These are phyloP conservation scores for Laticauda colubrina DNA, from an alignment of 2,113 vertebrate species.

Conservation along the genomic window DNA sequence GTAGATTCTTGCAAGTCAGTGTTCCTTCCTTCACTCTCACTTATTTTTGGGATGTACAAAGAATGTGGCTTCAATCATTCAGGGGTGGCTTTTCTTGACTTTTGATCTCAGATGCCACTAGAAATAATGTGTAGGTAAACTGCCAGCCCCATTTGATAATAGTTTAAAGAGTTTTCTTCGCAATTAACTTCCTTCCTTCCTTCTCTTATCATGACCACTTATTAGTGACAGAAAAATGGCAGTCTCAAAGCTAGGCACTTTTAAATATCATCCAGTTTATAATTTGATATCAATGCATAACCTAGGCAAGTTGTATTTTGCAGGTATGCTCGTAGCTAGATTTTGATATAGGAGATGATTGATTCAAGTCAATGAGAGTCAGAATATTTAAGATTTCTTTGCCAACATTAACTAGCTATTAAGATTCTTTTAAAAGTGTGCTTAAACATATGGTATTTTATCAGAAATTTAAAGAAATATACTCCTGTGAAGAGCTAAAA, in stretches of 20 bases:
- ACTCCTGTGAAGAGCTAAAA: neutral
- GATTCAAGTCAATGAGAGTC: neutral
- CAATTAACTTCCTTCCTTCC: neutral
- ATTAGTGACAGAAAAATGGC: neutral
- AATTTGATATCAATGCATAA: neutral
- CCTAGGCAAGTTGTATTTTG: neutral
- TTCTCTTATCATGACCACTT: neutral
- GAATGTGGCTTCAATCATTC: neutral
- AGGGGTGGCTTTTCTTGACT: neutral
- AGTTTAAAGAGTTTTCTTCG: neutral
- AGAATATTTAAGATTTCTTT: neutral
- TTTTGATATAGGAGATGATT: neutral
- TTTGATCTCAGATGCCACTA: neutral
- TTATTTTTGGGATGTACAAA: neutral
- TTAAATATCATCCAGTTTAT: neutral
- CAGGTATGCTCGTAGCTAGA: neutral
- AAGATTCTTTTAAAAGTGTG: neutral
- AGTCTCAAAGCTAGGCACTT: neutral
- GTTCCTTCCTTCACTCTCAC: neutral
- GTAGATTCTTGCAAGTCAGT: neutral
- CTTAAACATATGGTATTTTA: neutral
- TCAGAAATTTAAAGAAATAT: neutral
- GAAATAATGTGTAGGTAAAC: neutral
- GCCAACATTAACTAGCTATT: neutral
- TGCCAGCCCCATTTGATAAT: neutral